Conservation (phyloP, 92 coral and sea anemone species). For the Parazoanthus swiftii region DNA sequence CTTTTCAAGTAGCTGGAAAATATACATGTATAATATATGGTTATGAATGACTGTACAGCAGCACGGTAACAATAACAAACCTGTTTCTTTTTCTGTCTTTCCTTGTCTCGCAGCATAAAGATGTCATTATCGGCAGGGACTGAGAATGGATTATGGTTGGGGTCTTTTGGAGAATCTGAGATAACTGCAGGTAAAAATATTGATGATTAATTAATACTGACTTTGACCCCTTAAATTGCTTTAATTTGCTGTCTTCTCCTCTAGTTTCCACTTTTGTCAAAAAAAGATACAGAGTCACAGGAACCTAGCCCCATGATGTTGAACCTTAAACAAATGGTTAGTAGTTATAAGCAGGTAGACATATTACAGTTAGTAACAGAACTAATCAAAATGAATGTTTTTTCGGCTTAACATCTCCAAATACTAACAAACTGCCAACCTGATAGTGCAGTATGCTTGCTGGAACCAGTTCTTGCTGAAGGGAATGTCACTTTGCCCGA, state of each 20-base stretch:
- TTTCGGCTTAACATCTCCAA: conserved; percentile 8
- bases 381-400: not conserved
- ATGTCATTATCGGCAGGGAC: conserved; percentile 96
- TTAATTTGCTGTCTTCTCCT: too few relatives aligned
- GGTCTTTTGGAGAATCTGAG: conserved; percentile 68
- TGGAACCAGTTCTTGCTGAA: conserved; percentile 56
- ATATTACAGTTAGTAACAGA: not conserved
- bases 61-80: conserved; percentile 28
- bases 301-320: too few relatives aligned
- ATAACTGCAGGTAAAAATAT: conserved; percentile 42
- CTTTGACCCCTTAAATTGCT: too few relatives aligned
- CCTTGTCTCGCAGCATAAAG: conserved; percentile 94
- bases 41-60: too few relatives aligned
- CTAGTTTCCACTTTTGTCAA: too few relatives aligned
- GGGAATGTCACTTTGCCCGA: conserved; percentile 66
- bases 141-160: conserved; percentile 85
- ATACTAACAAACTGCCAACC: conserved; percentile 9
- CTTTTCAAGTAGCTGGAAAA: too few relatives aligned
- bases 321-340: too few relatives aligned
- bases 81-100: conserved; percentile 90
- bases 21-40: too few relatives aligned
- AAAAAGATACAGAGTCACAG: too few relatives aligned
- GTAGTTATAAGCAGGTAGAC: too few relatives aligned
- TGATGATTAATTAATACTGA: not conserved
- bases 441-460: conserved; percentile 49